Evolutionary conservation across 2,113 vertebrate genomes (phyloP).

Genomic region (Oceanites oceanicus): DNA sequence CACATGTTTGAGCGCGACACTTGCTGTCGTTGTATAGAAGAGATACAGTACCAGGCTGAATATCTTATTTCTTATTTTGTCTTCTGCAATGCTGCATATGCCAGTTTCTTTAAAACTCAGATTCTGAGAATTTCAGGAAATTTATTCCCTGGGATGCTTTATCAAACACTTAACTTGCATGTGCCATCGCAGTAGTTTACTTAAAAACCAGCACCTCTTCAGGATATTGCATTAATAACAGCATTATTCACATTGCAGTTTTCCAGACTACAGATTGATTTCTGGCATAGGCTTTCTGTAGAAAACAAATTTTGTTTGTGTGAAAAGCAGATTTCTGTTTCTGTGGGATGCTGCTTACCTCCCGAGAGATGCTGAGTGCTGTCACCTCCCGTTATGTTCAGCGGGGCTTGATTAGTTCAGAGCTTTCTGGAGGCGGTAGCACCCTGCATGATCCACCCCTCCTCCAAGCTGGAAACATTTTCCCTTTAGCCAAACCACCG

Average conservation of each 20-base stretch:
- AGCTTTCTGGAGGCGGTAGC: not conserved
- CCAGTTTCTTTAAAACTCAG: slow-evolving; percentile 38
- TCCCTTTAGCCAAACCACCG: not conserved
- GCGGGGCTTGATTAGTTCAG: not conserved
- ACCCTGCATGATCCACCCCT: rapidly evolving
- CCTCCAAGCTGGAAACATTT: not conserved
- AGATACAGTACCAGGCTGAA: not conserved
- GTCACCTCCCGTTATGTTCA: not conserved
- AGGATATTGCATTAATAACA: not conserved
- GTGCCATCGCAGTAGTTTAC: not conserved
- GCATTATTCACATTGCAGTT: not conserved
- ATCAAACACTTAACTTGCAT: not conserved
- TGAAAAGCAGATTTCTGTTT: not conserved
- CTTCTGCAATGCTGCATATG: not conserved
- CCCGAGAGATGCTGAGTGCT: not conserved
- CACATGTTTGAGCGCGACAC: slow-evolving; percentile 19
- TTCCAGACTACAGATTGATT: not conserved
- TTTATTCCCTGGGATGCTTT: not conserved
- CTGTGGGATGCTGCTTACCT: not conserved
- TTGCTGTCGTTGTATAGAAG: slow-evolving; percentile 49
- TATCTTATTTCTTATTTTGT: not conserved
- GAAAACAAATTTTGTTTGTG: not conserved
- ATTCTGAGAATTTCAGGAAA: not conserved
- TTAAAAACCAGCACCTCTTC: not conserved
- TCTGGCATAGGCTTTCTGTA: not conserved